Base-by-base conservation (phyloP, 2,888 invertebrate species). In the Drosophila ezoana region DNA sequence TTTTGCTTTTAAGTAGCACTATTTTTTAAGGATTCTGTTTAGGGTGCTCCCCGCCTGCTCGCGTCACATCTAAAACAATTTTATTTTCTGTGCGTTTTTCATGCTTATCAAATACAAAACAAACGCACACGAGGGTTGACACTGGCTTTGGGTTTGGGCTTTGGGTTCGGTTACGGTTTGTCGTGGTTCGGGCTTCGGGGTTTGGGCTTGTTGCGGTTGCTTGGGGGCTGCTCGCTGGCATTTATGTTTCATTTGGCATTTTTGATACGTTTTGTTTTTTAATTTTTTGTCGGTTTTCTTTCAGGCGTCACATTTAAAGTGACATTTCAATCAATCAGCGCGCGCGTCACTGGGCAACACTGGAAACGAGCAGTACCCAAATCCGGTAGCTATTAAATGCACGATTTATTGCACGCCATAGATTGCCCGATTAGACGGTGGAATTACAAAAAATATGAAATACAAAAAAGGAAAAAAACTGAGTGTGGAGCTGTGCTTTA, bases 321-420 rank as follows among this genome's bases (percentile, higher is more conserved):
- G 87, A 86, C 87, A 89, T 89, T 89, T 90, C 90, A 90, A 90
- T 91, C 90, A 91, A 90, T 91, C 90, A 89, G 28, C 28, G 82
- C 63, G 38, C 61, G 49, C 43, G 35, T 69, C 66, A 71, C 57
- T 48, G 38, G 59, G 41, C 72, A 71, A 38, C 43, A 57, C 43
- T 48, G 23, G 28, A n/a, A 40, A 41, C 41, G 47, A 28, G 40
- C 20, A 13, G 20, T 43, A 6, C 44, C 16, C 57, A 33, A 28
- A 40, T 47, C 45, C 16, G 51, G 56, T 33, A 44, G 47, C 48
- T 52, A 56, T 74, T 75, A 74, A 75, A 71, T 74, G 74, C 53
- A 48, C 62, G 56, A 75, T 75, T 75, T 71, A 75, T 75, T 41
- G 56, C 40, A n/a, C 45, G 20, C 57, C 61, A 63, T 72, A 72